Base-by-base conservation (phyloP, 2,797 vertebrate species). In the Rhodeus uyekii region DNA sequence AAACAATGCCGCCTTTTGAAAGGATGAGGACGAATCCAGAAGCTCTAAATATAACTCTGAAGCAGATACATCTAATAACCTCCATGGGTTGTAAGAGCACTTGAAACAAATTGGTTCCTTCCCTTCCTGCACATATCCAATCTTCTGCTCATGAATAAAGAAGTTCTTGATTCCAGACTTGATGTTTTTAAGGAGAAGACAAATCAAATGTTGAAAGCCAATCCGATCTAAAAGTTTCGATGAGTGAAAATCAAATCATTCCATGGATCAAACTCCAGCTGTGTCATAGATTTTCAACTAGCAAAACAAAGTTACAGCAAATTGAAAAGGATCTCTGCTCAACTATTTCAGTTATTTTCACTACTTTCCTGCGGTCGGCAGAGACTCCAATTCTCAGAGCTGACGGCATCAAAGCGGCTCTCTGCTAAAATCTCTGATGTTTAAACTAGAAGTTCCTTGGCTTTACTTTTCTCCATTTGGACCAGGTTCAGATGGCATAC, bases 31-130 rank as follows among this genome's bases (percentile, higher is more conserved):
- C 4, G 80, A 69, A 76, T 84, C 44, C 68, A 84, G 80, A 82
- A 61, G 71, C 79, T 79, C 82, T 82, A 84, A 82, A 83, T 82
- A 82, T 80, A 86, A 64, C 81, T 75, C 58, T 71, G 39, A 74
- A 81, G 77, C 69, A 71, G 79, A 81, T 82, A 75, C 86, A 75
- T 80, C 67, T 86, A 87, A 87, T 87, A 86, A 87, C 80, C 86
- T 80, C 61, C 80, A 67, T 34, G 80, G 78, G 60, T 80, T 83
- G 84, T 87, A 76, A 86, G 83, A 82, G 72, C 73, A 82, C 85
- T 84, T 84, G 79, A 84, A 84, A 82, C 85, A 82, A 86, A 86
- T 81, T 77, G 50, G 22, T 73, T 83, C 12, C 63, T 83, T 86
- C 29, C 39, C 18, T 77, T 83, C 64, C 44, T 48, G 63, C 74